Conservation (phyloP, 2,113 vertebrate genomes). For the Cyphomyrus plagiostoma region DNA sequence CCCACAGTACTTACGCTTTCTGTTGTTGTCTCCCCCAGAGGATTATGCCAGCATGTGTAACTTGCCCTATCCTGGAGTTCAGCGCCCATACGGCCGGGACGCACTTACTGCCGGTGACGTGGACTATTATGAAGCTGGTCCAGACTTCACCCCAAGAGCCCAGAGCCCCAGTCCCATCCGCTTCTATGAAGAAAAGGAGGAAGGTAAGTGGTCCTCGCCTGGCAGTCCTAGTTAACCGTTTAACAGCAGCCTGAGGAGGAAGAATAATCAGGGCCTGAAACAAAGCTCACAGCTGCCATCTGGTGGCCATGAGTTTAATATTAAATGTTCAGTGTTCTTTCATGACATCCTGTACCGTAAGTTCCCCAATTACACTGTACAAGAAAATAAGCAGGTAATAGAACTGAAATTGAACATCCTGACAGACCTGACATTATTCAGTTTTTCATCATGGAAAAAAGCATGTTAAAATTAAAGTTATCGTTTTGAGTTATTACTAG, state of each 20-base stretch:
- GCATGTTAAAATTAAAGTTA: not conserved
- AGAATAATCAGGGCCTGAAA: not conserved
- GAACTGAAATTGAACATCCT: not conserved
- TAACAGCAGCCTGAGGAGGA: not conserved
- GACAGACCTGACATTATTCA: not conserved
- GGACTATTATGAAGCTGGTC: constrained; percentile 53
- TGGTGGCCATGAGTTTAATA: constrained; percentile 25
- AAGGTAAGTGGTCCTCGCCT: constrained; percentile 64
- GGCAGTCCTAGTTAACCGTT: not conserved
- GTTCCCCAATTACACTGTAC: not conserved
- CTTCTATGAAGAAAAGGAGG: constrained; percentile 65
- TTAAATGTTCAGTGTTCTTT: not conserved
- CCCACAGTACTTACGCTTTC: too few species aligned
- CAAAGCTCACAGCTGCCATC: constrained; percentile 41
- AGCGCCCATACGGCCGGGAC: constrained; percentile 74
- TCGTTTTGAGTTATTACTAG: not conserved
- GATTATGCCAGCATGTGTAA: constrained; percentile 89
- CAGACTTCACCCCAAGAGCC: constrained; percentile 38
- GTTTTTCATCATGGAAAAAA: not conserved
- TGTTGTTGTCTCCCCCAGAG: constrained; percentile 51
- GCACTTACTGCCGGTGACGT: constrained; percentile 70
- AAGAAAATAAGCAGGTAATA: not conserved
- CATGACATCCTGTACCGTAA: not conserved
- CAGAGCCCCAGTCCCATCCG: constrained; percentile 51
- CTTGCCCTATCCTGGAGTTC: constrained; percentile 61